These are phyloP conservation scores for Apodemia zela DNA, from an alignment of 2,888 invertebrate species.

Conservation along the genomic window DNA sequence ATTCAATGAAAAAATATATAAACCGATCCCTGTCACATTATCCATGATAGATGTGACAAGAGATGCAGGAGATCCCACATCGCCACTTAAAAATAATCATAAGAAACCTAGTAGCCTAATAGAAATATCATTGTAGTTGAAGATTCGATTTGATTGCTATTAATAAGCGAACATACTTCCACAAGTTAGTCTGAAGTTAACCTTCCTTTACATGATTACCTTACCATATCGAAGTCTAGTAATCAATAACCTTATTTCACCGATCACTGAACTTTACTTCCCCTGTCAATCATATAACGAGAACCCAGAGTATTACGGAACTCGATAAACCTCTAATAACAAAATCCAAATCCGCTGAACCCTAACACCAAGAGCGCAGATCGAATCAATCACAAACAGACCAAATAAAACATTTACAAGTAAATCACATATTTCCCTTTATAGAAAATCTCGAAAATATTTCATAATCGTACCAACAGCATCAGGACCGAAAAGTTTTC, in stretches of 20 bases:
- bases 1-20: no score
- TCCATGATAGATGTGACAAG: no score
- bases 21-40: no score
- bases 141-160: no score
- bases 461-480: not conserved
- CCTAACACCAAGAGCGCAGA: not conserved
- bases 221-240: not conserved
- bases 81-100: no score
- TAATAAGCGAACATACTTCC: no score
- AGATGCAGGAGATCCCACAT: no score
- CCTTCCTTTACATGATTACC: no score
- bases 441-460: conserved; percentile 12
- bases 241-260: not conserved
- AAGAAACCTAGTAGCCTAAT: no score
- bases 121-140: no score
- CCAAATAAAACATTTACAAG: conserved; percentile 12
- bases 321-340: not conserved
- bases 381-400: conserved; percentile 15
- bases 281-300: not conserved
- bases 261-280: not conserved
- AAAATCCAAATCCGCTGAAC: conserved; percentile 5
- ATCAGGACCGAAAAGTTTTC: not conserved
- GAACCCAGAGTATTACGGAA: not conserved
- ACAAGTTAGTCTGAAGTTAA: no score
- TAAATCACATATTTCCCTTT: conserved; percentile 1